These are phyloP conservation scores for Euclidia mi DNA, from an alignment of 2,888 invertebrate genomes.

Conservation along the genomic window DNA sequence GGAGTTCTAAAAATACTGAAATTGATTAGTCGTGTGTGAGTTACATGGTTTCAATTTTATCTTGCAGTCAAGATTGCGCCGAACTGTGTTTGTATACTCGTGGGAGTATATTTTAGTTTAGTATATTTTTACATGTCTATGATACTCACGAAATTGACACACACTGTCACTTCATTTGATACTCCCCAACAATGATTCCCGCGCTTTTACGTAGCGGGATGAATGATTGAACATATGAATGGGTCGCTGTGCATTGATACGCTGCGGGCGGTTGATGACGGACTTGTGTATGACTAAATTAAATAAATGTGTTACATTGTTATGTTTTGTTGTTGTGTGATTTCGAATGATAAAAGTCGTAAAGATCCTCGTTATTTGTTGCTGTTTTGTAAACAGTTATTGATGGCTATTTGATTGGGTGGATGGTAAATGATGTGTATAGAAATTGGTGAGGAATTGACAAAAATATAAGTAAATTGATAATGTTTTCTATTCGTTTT, in stretches of 20 bases:
- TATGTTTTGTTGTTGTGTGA: no score
- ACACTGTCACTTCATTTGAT: slow-evolving; percentile 47
- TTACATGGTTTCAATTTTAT: slow-evolving; percentile 46
- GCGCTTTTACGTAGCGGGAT: slow-evolving; percentile 60
- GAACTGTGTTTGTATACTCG: slow-evolving; percentile 23
- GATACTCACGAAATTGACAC: slow-evolving; percentile 41
- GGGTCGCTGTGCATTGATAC: slow-evolving; percentile 49
- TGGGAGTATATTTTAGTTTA: slow-evolving; percentile 56
- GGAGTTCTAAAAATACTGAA: slow-evolving; percentile 39
- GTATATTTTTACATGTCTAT: no score
- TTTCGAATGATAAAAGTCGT: slow-evolving; percentile 42
- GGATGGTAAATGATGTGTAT: slow-evolving; percentile 7
- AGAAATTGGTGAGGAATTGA: neutral
- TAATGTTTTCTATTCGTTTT: no score
- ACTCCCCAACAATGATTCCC: slow-evolving; percentile 56
- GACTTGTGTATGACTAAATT: slow-evolving; percentile 63
- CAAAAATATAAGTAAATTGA: no score
- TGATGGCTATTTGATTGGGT: slow-evolving; percentile 41
- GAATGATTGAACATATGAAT: slow-evolving; percentile 65
- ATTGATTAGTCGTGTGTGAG: slow-evolving; percentile 38
- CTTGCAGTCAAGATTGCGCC: slow-evolving; percentile 38
- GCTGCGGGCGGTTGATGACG: slow-evolving; percentile 65
- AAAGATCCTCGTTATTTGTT: slow-evolving; percentile 43
- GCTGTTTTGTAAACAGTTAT: slow-evolving; percentile 39
- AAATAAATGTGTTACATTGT: slow-evolving; percentile 59